Conservation (phyloP, 2,797 vertebrate genomes). For the Acrossocheilus wenchowensis region DNA sequence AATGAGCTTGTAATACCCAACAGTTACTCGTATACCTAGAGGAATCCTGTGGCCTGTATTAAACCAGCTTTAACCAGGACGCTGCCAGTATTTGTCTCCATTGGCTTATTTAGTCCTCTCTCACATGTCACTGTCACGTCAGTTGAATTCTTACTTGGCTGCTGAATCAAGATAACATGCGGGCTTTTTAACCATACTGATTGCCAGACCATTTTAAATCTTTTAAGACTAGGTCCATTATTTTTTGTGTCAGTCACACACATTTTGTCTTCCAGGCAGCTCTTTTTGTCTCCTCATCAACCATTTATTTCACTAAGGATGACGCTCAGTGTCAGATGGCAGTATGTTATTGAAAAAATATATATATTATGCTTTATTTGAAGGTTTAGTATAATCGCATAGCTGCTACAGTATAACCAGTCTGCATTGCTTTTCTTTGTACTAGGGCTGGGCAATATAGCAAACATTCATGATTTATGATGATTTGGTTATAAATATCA, state of each 20-base stretch:
- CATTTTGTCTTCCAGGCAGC: not conserved
- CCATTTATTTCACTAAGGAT: slow-evolving; percentile 16
- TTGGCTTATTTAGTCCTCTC: slow-evolving; percentile 30
- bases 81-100: slow-evolving; percentile 32
- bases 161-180: not conserved
- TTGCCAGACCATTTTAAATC: slow-evolving; percentile 25
- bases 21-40: slow-evolving; percentile 23
- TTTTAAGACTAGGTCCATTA: not conserved
- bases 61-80: slow-evolving; percentile 38
- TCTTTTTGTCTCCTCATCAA: not conserved
- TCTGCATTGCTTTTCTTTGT: not conserved
- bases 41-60: slow-evolving; percentile 20
- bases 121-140: slow-evolving; percentile 20
- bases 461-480: not conserved
- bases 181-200: slow-evolving; percentile 21
- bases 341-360: not conserved
- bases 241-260: not conserved
- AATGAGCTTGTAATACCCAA: not conserved
- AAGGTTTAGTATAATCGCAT: not conserved
- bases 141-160: slow-evolving; percentile 25
- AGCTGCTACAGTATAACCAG: slow-evolving; percentile 1
- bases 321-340: not conserved
- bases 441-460: not conserved
- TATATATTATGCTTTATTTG: not conserved
- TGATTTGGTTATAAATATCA: not conserved